A percentile compares a stretch with the other conserved stretches of the same genome.
These are phyloP conservation scores for Pipa parva DNA, from an alignment of 2,113 vertebrate species.

Conservation along the genomic window DNA sequence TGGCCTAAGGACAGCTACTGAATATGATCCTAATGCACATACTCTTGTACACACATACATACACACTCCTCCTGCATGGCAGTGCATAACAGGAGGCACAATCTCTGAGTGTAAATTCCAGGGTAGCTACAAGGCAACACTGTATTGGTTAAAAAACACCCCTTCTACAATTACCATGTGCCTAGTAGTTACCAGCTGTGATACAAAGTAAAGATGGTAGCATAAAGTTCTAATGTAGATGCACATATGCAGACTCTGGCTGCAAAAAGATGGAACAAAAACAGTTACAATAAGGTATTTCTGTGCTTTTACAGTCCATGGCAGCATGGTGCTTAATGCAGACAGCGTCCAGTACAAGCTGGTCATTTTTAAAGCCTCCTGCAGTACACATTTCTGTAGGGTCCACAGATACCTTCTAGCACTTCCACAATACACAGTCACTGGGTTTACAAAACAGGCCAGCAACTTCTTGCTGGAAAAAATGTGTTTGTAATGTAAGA, in stretches of 20 bases:
- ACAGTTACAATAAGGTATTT: conserved; percentile 1
- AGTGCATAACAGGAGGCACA: conserved; percentile 34
- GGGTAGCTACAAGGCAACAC: conserved; percentile 25
- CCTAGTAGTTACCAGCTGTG: conserved; percentile 17
- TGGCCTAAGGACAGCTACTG: conserved; percentile 94
- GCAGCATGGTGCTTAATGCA: conserved; percentile 14
- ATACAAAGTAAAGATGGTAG: conserved; percentile 9
- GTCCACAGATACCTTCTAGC: neutral
- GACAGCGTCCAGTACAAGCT: conserved; percentile 1
- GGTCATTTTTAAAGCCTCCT: neutral
- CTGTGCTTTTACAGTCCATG: conserved; percentile 9
- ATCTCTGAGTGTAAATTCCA: conserved; percentile 35
- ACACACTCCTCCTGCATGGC: conserved; percentile 32
- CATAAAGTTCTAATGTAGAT: conserved; percentile 18
- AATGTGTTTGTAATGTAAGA: conserved; percentile 6
- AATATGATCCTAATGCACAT: conserved; percentile 38
- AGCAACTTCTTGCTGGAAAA: neutral
- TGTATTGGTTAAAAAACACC: conserved; percentile 19
- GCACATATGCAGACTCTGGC: conserved; percentile 13
- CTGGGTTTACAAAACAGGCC: conserved; percentile 15
- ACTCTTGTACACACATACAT: conserved; percentile 18
- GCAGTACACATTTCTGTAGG: neutral
- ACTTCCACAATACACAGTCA: conserved; percentile 3
- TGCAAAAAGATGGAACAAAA: neutral
- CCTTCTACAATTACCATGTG: neutral